These are phyloP conservation scores for Lapara coniferarum DNA, from an alignment of 2,888 invertebrate species.

Conservation along the genomic window DNA sequence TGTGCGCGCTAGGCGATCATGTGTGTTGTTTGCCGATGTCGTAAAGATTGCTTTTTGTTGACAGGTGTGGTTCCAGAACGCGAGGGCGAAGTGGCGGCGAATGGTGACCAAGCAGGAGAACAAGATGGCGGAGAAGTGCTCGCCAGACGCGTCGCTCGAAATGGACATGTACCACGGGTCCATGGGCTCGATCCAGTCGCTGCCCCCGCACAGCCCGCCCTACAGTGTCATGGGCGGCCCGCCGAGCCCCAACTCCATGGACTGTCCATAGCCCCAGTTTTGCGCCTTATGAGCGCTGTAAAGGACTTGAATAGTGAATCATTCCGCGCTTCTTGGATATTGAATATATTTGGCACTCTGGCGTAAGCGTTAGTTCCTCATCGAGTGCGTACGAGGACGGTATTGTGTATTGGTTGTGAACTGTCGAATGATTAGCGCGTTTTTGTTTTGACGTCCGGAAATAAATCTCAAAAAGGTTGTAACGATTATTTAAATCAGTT, in stretches of 20 bases:
- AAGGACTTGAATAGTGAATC: constrained; percentile 40
- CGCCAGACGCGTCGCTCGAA: constrained; percentile 85
- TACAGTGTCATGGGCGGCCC: constrained; percentile 87
- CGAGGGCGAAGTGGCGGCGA: constrained; percentile 95
- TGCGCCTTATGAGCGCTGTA: constrained; percentile 73
- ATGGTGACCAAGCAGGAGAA: constrained; percentile 93
- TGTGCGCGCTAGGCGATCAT: constrained; percentile 48
- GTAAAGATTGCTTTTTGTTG: constrained; percentile 68
- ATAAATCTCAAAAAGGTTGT: constrained; percentile 12
- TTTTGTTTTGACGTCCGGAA: constrained; percentile 5
- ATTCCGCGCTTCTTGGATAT: constrained; percentile 31
- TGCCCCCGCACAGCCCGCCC: constrained; percentile 88
- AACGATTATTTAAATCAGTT: neutral
- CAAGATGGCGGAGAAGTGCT: constrained; percentile 88
- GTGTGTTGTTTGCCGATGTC: constrained; percentile 48
- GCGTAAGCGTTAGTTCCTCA: constrained; percentile 8
- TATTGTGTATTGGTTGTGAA: constrained; percentile 21
- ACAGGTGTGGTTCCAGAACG: constrained; percentile 98
- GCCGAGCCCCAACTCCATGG: constrained; percentile 88
- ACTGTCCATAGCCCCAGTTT: constrained; percentile 86
- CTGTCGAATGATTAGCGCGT: constrained; percentile 3
- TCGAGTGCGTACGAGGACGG: constrained; percentile 8
- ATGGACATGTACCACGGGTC: constrained; percentile 86
- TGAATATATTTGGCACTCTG: constrained; percentile 16
- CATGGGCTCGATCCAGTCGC: constrained; percentile 86